Evolutionary conservation across 1,140 invertebrate species (phyloP).

Genomic region (Pseudomyrmex cubaensis): DNA sequence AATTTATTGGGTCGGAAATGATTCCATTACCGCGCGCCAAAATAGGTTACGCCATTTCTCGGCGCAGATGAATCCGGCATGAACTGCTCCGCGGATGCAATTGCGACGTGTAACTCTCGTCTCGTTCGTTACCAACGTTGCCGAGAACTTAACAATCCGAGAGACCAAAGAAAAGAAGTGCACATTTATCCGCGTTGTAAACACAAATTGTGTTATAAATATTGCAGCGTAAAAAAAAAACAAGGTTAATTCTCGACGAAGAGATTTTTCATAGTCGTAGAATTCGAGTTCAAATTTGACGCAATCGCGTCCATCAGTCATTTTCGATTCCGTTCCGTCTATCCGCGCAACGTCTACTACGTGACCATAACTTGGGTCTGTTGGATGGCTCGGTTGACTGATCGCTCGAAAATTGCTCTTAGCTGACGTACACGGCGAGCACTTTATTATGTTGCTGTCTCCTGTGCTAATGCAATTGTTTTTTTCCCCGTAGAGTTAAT

Average conservation of each 20-base stretch:
- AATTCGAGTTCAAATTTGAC: slow-evolving; percentile 30
- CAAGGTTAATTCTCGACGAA: too few relatives aligned
- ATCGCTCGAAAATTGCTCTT: slow-evolving; percentile 35
- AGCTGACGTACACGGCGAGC: neutral
- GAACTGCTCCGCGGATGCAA: slow-evolving; percentile 55
- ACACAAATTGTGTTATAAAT: too few relatives aligned
- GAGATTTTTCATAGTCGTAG: neutral
- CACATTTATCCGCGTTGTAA: neutral
- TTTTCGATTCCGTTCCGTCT: slow-evolving; percentile 33
- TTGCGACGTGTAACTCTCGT: neutral
- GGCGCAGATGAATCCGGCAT: slow-evolving; percentile 45
- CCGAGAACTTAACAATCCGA: neutral
- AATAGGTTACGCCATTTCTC: slow-evolving; percentile 64
- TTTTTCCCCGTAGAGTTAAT: too few relatives aligned
- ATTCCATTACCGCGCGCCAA: slow-evolving; percentile 74
- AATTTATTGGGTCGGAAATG: slow-evolving; percentile 78
- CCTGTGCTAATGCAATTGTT: slow-evolving; percentile 6
- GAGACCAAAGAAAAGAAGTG: neutral
- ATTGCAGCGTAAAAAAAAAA: too few relatives aligned
- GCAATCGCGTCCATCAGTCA: slow-evolving; percentile 10
- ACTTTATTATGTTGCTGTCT: slow-evolving; percentile 36
- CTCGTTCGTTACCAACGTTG: slow-evolving; percentile 26
- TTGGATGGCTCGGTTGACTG: slow-evolving; percentile 30
- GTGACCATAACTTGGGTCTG: slow-evolving; percentile 29
- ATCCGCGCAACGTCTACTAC: slow-evolving; percentile 11